These are phyloP conservation scores for Pogona vitticeps DNA, from an alignment of 2,113 vertebrate species.

Conservation along the genomic window DNA sequence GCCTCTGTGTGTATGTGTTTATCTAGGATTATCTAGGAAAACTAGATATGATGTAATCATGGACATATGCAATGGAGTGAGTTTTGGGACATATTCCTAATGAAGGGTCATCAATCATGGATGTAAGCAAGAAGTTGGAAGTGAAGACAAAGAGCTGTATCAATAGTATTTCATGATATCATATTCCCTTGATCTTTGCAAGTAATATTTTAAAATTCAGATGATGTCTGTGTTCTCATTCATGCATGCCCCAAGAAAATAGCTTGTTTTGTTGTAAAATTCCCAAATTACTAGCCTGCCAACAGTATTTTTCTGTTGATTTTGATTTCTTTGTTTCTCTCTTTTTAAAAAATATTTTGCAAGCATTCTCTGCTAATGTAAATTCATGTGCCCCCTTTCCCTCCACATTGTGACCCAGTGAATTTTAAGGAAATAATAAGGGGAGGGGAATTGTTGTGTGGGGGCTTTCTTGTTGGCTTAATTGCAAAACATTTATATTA, in stretches of 20 bases:
- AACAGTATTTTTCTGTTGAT: not conserved
- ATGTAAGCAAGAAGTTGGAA: not conserved
- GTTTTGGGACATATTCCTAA: not conserved
- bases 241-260: rapidly evolving
- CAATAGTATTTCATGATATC: not conserved
- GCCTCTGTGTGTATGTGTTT: not conserved
- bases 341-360: not conserved
- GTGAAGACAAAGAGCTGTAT: not conserved
- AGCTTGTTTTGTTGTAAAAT: slow-evolving; percentile 13
- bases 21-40: not conserved
- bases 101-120: not conserved
- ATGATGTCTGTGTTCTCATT: not conserved
- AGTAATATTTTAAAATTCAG: rapidly evolving
- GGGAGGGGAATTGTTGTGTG: slow-evolving; percentile 49
- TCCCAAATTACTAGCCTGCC: rapidly evolving
- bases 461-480: slow-evolving; percentile 72
- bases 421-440: slow-evolving; percentile 35
- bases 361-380: not conserved
- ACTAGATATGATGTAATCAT: rapidly evolving
- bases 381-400: not conserved
- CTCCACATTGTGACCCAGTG: not conserved
- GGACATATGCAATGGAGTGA: not conserved
- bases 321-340: slow-evolving; percentile 1
- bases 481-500: slow-evolving; percentile 83
- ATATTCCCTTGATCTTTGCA: not conserved